Evolutionary conservation across 92 coral and sea anemone genomes (phyloP), one percentile per base, ranked within the genome.

Genomic region (Epizoanthus scotinus): DNA sequence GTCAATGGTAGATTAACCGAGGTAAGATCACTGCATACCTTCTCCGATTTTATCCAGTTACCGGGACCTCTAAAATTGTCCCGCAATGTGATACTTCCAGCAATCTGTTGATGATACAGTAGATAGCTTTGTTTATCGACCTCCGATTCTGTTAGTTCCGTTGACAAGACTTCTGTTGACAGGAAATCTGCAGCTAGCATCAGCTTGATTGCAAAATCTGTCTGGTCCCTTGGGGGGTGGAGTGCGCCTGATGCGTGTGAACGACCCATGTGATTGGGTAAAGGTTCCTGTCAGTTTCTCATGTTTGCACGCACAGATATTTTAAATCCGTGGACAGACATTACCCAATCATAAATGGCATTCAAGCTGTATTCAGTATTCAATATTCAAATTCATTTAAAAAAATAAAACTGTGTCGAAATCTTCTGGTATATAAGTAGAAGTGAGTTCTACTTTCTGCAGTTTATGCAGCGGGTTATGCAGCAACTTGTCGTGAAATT

Each of bases 301-400:
- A 25, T 75, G 52, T 75, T 59, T 59, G 81, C 55, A 38, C 15
- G 24, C 68, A 25, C 38, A n/a, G n/a, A n/a, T n/a, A n/a, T n/a
- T n/a, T n/a, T n/a, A n/a, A 55, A 22, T 75, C 40, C 38, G 38
- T 13, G 28, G 20, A 28, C 38, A 59, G 8, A 59, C 68, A 58
- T 20, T 38, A 49, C 28, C 81, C 68, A 22, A 75, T 70, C 58
- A 47, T 24, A 38, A 75, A 58, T 55, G 10, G 61, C 40, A 22
- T 22, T 54, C 52, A 60, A 58, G 47, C 66, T 36, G 55, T 15
- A 59, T 57, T 75, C 67, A 18, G 20, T 75, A 25, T 38, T 34
- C 66, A 57, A 36, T 75, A 74, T 74, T 74, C 67, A 36, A 74
- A 56, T 58, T 74, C 60, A 22, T 54, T 3, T n/a, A 75, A 60